A percentile compares a stretch with the other conserved stretches of the same genome.
phyloP scores from a whole-genome alignment of 1,140 invertebrate species.

The Cepaea nemoralis region DNA sequence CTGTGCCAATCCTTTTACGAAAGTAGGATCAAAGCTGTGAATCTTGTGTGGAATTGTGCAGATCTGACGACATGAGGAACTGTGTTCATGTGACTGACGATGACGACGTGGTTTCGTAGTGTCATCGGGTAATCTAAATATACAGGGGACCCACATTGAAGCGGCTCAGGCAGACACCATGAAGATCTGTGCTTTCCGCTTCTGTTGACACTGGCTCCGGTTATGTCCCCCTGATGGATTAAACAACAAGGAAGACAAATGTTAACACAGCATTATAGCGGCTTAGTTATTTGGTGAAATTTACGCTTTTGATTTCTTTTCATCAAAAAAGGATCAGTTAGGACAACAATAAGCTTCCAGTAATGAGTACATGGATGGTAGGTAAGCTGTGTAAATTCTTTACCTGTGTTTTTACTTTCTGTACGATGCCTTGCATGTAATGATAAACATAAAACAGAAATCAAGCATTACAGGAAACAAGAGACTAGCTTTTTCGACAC shows the following conservation, averaged over 20 bases:
- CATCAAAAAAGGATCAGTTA: neutral
- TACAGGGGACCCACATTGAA: constrained; percentile 15
- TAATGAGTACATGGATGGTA: neutral
- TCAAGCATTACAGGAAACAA: neutral
- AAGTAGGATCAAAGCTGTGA: neutral
- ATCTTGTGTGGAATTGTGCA: neutral
- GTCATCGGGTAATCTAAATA: neutral
- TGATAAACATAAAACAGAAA: neutral
- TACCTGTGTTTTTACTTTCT: neutral
- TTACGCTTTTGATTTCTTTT: neutral
- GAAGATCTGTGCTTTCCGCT: neutral
- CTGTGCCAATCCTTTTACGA: neutral
- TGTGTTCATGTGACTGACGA: neutral
- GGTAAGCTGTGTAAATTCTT: neutral
- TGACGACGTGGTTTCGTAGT: constrained; percentile 4
- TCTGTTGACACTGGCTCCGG: neutral
- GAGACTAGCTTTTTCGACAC: neutral
- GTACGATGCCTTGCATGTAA: neutral
- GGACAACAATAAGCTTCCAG: neutral
- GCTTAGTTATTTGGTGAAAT: neutral
- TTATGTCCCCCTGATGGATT: neutral
- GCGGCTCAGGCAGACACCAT: neutral
- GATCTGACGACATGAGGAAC: neutral
- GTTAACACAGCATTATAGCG: neutral
- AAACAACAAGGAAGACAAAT: neutral